A percentile compares a stretch with the other conserved stretches of the same genome.
Conservation (phyloP, 2,797 vertebrate species). For the Chaetophractus vellerosus region DNA sequence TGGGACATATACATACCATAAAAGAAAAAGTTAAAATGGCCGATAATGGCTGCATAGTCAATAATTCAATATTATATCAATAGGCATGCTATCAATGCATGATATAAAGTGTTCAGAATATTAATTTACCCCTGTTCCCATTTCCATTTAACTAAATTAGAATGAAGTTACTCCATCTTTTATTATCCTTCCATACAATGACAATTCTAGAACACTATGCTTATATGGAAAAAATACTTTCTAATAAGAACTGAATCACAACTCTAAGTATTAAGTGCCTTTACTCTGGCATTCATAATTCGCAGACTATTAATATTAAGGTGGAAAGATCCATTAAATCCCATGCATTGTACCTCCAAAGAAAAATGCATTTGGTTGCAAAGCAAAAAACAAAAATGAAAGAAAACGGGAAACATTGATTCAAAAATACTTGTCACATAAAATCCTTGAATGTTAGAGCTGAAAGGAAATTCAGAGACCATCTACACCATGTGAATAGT, state of each 20-base stretch:
- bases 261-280: not conserved
- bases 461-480: not conserved
- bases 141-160: conserved; percentile 14
- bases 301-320: not conserved
- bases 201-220: not conserved
- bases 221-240: not conserved
- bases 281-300: not conserved
- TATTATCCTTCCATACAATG: not conserved
- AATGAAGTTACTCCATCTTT: conserved; percentile 7
- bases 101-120: not conserved
- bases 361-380: not conserved
- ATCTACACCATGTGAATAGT: not conserved
- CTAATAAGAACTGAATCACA: conserved; percentile 54
- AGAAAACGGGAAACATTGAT: not conserved
- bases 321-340: not conserved
- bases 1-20: too few species aligned
- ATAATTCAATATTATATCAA: not conserved
- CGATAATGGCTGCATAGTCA: not conserved
- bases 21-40: not conserved
- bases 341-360: not conserved
- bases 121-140: not conserved
- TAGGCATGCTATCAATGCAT: conserved; percentile 12
- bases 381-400: conserved; percentile 23
- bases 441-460: not conserved
- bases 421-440: not conserved